Conservation (phyloP, 2,797 vertebrate genomes). For the Petrocephalus sullivani region DNA sequence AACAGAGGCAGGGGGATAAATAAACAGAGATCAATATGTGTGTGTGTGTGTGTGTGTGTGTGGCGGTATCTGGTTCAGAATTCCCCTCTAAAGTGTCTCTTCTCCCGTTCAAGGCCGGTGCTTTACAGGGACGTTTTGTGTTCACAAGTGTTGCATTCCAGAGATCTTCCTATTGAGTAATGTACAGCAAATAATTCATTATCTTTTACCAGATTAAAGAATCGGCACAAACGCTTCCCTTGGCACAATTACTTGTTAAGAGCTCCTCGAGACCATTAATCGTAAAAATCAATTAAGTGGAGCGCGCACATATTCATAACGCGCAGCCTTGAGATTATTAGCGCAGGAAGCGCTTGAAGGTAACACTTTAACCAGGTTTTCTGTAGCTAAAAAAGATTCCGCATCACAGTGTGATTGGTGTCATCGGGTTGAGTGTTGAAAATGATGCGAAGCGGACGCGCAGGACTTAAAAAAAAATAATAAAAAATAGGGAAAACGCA, state of each 20-base stretch:
- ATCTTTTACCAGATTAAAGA: constrained; percentile 19
- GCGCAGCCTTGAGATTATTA: constrained; percentile 15
- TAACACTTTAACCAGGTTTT: constrained; percentile 9
- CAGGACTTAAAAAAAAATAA: background rate
- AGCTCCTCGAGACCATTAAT: constrained; percentile 17
- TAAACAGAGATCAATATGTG: background rate
- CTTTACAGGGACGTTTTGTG: background rate
- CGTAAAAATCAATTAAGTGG: constrained; percentile 25
- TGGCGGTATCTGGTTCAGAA: background rate
- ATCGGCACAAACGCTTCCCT: constrained; percentile 1
- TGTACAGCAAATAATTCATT: constrained; percentile 22
- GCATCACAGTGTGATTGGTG: background rate
- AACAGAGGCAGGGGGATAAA: background rate
- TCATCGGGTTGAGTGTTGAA: constrained; percentile 12
- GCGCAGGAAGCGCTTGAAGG: background rate
- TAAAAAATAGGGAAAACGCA: background rate
- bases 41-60: background rate
- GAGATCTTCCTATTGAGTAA: background rate
- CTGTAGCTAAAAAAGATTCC: background rate
- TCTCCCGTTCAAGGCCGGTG: constrained; percentile 15
- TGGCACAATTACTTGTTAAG: constrained; percentile 13
- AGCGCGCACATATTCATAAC: constrained; percentile 6
- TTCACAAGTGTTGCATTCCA: constrained; percentile 16
- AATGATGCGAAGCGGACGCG: background rate
- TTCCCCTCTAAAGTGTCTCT: background rate